These are phyloP conservation scores for Scytalopus superciliaris DNA, from an alignment of 2,113 vertebrate genomes.

Conservation along the genomic window DNA sequence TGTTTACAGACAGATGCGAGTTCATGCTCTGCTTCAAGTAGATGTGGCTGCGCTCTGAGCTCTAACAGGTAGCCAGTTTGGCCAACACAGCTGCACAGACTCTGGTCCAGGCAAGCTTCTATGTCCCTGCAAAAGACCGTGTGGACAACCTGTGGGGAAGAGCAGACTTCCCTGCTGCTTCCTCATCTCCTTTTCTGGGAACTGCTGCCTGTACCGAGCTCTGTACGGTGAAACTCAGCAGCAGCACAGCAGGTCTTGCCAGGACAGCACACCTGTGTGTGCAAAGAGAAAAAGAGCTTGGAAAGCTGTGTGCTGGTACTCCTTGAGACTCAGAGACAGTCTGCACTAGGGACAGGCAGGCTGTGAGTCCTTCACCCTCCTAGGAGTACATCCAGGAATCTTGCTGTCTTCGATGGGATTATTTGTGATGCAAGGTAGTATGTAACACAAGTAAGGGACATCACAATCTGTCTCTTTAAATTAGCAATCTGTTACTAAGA, in stretches of 20 bases:
- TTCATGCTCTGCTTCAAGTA: neutral
- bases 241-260: neutral
- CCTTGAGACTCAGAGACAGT: neutral
- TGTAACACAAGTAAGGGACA: neutral
- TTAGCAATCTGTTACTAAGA: constrained; percentile 45
- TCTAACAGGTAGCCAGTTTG: neutral
- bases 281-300: neutral
- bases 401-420: neutral
- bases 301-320: neutral
- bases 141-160: neutral
- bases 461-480: constrained; percentile 39
- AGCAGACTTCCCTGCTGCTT: neutral
- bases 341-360: neutral
- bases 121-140: neutral
- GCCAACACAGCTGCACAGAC: neutral
- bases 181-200: neutral
- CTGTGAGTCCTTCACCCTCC: neutral
- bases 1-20: neutral
- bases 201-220: rapidly evolving
- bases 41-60: neutral
- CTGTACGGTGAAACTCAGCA: neutral
- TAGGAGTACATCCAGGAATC: neutral
- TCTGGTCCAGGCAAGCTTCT: neutral
- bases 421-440: neutral
- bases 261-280: neutral